phyloP scores from a whole-genome alignment of 2,888 invertebrate genomes.

The Xestia ashworthii region DNA sequence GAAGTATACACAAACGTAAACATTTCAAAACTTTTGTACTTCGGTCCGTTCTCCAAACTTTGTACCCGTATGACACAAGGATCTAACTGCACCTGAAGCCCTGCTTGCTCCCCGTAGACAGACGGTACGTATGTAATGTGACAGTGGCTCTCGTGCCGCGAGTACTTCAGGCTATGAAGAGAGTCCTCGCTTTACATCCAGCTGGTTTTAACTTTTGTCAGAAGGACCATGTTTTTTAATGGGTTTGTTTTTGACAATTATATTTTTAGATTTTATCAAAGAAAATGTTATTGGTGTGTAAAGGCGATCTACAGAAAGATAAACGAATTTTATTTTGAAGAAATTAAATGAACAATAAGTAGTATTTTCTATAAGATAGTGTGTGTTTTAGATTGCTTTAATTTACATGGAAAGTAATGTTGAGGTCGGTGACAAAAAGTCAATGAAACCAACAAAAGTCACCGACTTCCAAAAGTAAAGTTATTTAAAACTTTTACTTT shows the following conservation, averaged over 20 bases:
- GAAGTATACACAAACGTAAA: too few relatives aligned
- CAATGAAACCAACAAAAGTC: too few relatives aligned
- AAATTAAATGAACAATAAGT: not conserved
- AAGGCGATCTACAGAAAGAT: not conserved
- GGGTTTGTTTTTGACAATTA: not conserved
- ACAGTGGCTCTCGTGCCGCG: constrained; percentile 38
- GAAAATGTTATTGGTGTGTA: not conserved
- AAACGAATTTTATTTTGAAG: not conserved
- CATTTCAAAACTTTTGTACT: not conserved
- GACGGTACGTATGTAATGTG: constrained; percentile 11
- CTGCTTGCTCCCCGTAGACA: constrained; percentile 8
- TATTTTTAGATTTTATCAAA: not conserved
- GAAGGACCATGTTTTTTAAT: constrained; percentile 6
- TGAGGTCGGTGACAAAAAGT: not conserved
- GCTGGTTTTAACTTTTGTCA: constrained; percentile 9
- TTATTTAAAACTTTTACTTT: too few relatives aligned
- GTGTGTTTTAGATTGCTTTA: not conserved
- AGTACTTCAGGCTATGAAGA: constrained; percentile 44
- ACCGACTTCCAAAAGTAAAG: too few relatives aligned
- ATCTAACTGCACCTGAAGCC: not conserved
- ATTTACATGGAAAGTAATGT: not conserved
- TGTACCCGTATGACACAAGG: constrained; percentile 23
- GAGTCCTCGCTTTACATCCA: constrained; percentile 31
- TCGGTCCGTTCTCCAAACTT: not conserved
- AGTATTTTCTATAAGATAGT: not conserved